Conservation (phyloP, 2,113 vertebrate species). For the Serilophus lunatus region DNA sequence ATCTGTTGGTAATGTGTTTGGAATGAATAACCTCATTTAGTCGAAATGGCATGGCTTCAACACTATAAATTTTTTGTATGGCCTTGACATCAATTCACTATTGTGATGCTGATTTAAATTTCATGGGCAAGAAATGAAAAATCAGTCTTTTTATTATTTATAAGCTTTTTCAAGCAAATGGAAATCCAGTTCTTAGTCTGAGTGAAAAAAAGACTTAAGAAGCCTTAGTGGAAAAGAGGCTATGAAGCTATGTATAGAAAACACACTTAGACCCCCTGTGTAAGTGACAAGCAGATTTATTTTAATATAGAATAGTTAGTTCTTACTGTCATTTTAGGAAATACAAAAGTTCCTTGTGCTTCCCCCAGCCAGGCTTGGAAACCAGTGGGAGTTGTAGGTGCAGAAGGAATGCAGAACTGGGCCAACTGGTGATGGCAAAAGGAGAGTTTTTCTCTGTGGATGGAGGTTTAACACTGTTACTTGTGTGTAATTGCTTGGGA, state of each 20-base stretch:
- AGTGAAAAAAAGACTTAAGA: background rate
- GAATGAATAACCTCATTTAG: conserved; percentile 63
- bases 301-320: background rate
- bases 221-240: background rate
- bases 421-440: background rate
- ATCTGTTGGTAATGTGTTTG: conserved; percentile 30
- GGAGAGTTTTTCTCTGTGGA: background rate
- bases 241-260: background rate
- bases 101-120: conserved; percentile 52
- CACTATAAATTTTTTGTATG: conserved; percentile 35
- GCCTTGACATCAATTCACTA: conserved; percentile 32
- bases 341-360: conserved; percentile 26
- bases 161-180: conserved; percentile 9
- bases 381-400: background rate
- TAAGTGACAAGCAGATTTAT: background rate
- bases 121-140: conserved; percentile 40
- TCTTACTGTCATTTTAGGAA: background rate
- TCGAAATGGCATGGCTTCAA: conserved; percentile 45
- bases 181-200: background rate
- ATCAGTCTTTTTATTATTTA: conserved; percentile 11
- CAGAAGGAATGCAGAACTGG: background rate
- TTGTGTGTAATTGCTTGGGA: background rate
- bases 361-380: background rate
- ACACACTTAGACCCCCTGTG: background rate
- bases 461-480: background rate